A percentile compares a stretch with the other conserved stretches of the same genome.
Evolutionary conservation across 2,797 vertebrate genomes (phyloP).

Genomic region (Threskiornis aethiopicus): DNA sequence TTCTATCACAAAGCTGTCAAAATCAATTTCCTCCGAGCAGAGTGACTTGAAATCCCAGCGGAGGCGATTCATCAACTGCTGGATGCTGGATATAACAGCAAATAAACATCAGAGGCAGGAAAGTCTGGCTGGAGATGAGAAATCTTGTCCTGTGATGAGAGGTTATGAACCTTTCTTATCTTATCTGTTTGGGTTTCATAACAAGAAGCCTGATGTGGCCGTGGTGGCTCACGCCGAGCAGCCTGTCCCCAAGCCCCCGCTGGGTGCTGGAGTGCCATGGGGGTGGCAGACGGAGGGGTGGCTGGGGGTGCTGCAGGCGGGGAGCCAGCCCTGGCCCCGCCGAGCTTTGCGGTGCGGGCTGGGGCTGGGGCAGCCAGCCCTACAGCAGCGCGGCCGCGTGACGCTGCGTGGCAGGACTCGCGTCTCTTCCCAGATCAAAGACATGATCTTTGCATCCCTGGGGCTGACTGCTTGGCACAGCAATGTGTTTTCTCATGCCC

Average conservation of each 20-base stretch:
- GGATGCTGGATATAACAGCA: neutral
- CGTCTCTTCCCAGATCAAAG: neutral
- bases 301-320: neutral
- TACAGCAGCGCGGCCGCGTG: rapidly evolving
- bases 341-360: rapidly evolving
- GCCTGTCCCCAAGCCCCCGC: rapidly evolving
- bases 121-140: neutral
- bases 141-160: neutral
- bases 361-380: too few species aligned
- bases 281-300: rapidly evolving
- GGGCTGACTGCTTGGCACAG: neutral
- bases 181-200: neutral
- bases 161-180: neutral
- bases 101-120: slow-evolving; percentile 1
- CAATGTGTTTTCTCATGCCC: neutral
- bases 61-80: slow-evolving; percentile 1
- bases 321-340: neutral
- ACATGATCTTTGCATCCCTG: rapidly evolving
- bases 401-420: neutral
- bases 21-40: neutral
- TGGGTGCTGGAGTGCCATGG: too few species aligned
- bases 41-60: neutral
- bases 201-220: neutral
- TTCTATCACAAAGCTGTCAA: slow-evolving; percentile 33
- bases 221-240: rapidly evolving